Evolutionary conservation across 2,888 invertebrate genomes (phyloP), one percentile per base, ranked within the genome.

Genomic region (Tuta absoluta): DNA sequence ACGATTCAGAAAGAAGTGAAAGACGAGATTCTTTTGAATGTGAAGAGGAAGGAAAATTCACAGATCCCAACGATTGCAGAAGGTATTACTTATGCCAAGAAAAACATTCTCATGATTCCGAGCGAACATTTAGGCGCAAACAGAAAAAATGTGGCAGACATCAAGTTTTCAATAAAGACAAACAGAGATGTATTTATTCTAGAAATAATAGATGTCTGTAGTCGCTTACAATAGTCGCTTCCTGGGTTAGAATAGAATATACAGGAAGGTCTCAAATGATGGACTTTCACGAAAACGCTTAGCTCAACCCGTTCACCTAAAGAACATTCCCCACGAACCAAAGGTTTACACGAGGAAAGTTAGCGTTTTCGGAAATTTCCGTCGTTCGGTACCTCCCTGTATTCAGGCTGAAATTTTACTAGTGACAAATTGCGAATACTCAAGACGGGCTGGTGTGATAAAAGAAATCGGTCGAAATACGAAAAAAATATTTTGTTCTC

Each of bases 81-180:
- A 85, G 84, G 72, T 93, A 92, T 77, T 92, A 89, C 65, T 72
- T 81, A 49, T 93, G 93, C 72, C 78, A 75, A 60, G 81, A 80
- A 72, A 78, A 71, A n/a, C 84, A 78, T 66, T 65, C 48, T 1
- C 71, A 75, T n/a, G 82, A 78, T 66, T 65, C 37, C 1, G 72
- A 75, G 21, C 76, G 76, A 61, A 56, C 2, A 56, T 81, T 78
- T 68, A 81, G 84, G 4, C 77, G 79, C 56, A 85, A 80, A 68
- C 79, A 76, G 63, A 92, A 86, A 73, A 83, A 80, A 68, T 93
- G 93, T 71, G 81, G 84, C 24, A 79, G 79, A 2, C 87, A 82
- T 45, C 86, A 92, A 73, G 72, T 89, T 12, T 93, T 87, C 71
- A 81, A 92, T 69, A 77, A 72, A 68, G 75, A 80, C 21, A 83